Conservation (phyloP, 2,113 vertebrate species). For the Aspiorhynchus laticeps region DNA sequence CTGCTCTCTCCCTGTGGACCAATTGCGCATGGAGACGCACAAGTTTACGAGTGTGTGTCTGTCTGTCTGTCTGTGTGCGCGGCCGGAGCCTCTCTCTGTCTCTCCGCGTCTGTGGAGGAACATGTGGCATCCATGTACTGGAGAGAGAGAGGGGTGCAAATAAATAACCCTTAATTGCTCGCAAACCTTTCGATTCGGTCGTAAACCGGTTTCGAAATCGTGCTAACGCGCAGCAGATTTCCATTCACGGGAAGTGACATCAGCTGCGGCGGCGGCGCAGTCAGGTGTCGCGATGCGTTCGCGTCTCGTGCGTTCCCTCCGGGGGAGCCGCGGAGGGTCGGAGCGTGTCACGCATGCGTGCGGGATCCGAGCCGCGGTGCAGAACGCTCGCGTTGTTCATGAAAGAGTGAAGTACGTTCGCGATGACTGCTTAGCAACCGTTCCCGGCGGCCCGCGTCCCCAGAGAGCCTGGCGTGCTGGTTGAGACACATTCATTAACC, state of each 20-base stretch:
- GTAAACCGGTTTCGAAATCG: conserved; percentile 1
- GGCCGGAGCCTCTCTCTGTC: conserved; percentile 10
- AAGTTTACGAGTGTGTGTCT: conserved; percentile 54
- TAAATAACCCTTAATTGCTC: conserved; percentile 33
- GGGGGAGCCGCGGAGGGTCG: conserved; percentile 12
- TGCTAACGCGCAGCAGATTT: conserved; percentile 2
- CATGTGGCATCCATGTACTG: conserved; percentile 24
- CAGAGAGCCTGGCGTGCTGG: conserved; percentile 48
- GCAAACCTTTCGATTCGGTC: not conserved
- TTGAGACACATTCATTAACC: conserved; percentile 59
- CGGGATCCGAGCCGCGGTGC: conserved; percentile 42
- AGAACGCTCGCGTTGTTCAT: conserved; percentile 50
- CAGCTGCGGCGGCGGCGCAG: not conserved
- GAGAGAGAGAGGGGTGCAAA: conserved; percentile 12
- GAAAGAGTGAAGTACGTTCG: conserved; percentile 44
- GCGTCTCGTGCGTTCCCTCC: not conserved
- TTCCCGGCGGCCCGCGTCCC: conserved; percentile 53
- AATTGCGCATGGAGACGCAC: conserved; percentile 44
- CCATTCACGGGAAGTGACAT: not conserved
- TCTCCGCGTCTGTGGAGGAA: conserved; percentile 9
- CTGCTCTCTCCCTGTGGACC: conserved; percentile 48
- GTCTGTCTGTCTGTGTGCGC: conserved; percentile 27
- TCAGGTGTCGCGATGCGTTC: not conserved
- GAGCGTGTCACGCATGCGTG: conserved; percentile 23
- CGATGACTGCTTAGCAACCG: conserved; percentile 58